Evolutionary conservation across 30 jellyfish, hydroid and myxozoan genomes (phyloP), one percentile per base, ranked within the genome.

Genomic region (Cassiopea xamachana): DNA sequence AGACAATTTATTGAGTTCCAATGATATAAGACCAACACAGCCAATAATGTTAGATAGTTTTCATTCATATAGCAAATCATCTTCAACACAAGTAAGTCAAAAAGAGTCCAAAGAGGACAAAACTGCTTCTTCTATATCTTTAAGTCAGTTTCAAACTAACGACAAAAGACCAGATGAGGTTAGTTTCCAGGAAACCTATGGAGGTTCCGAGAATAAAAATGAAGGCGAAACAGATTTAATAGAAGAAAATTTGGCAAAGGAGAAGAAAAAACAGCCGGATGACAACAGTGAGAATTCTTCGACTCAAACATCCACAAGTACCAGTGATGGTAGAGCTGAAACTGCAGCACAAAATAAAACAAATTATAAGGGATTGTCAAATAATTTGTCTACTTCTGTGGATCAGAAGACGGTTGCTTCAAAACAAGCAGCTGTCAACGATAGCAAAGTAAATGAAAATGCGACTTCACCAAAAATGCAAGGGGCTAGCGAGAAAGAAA

Each of bases 111-210:
- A 3, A 10, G 46, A 59, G 50, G 9, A 5, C 27, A 69, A 71
- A 47, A 85, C 92, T 55, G 55, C 85, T 3, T 58, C 92, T 58
- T 79, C 85, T 1, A 48, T 84, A 44, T 43, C 85, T 46, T 58
- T 84, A 19, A 70, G 55, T 15, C 85, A 84, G 46, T 84, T 84
- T 69, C 76, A 84, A 84, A 84, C 85, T 15, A 61, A 69, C 17
- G 92, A 70, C 14, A 71, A 84, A 48, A 50, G 80, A 44, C 92
- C 92, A 1, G 92, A 84, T 49, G 92, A 84, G 60, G 60, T 84
- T 1, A 2, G 68, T 39, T 68, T 84, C 43, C 92, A 84, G 1
- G 92, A 84, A 69, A 84, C 8, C 51, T 61, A 27, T 1, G 92
- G 64, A 1, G 77, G 58, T 55, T 39, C 75, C 10, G 89, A 62